Evolutionary conservation across 2,797 vertebrate genomes (phyloP), one percentile per base, ranked within the genome.

Genomic region (Aplochiton taeniatus): DNA sequence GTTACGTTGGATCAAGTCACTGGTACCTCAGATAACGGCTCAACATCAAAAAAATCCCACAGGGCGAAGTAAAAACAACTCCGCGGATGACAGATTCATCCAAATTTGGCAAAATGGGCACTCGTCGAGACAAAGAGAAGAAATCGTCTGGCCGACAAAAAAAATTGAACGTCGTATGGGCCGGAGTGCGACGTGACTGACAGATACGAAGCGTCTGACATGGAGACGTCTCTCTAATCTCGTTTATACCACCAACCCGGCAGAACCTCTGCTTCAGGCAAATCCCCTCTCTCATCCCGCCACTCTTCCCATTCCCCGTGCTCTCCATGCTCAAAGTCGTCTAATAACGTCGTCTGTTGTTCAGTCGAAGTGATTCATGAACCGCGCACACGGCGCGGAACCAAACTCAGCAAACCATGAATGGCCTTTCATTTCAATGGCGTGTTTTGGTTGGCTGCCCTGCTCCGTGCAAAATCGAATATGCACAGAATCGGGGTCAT

Each of bases 401-500:
- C 72, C 82, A 73, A 84, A 65, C 63, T 50, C 66, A 62, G 59
- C 70, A 55, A 74, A 69, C 60, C 11, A 64, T 52, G 45, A 78
- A 77, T 68, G 67, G 66, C 56, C 42, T n/a, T 55, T 16, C 64
- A 78, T 78, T 77, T 65, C 64, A 66, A 60, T 56, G 67, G 70
- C 67, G 75, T 84, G 77, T 84, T 86, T 70, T 75, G 74, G 66
- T 75, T 87, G 77, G 77, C 77, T 52, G 65, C 66, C 73, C 62
- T 75, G 63, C 68, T 73, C 58, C 47, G 63, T 44, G 47, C 62
- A 57, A 78, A n/a, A 68, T 58, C 42, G 4, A 64, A 56, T 44
- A 20, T 60, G 61, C 52, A 75, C 56, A 73, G 56, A 72, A 61
- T 58, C 17, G 19, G 42, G 75, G 45, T 17, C 14, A 80, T 68